phyloP scores from a whole-genome alignment of 2,113 vertebrate species.

The Cephalophus harveyi region DNA sequence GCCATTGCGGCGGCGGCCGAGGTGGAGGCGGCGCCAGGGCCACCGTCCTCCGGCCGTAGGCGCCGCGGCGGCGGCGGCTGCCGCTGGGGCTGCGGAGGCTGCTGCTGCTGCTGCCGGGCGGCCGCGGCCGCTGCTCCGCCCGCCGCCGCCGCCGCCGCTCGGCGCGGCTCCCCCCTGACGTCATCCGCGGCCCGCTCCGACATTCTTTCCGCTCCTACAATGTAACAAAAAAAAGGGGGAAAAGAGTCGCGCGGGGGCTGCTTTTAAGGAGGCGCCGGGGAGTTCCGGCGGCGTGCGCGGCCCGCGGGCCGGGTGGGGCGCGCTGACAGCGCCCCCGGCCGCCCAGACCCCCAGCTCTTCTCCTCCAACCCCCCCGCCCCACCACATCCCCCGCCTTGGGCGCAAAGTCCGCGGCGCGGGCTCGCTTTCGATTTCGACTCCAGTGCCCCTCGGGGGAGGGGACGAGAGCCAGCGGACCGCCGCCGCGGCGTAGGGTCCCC shows the following conservation, averaged over 20 bases:
- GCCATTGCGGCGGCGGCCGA: constrained; percentile 90
- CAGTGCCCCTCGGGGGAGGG: neutral
- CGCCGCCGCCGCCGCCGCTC: constrained; percentile 88
- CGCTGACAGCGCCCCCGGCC: constrained; percentile 46
- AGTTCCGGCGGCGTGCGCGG: constrained; percentile 67
- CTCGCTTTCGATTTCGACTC: constrained; percentile 69
- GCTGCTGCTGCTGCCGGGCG: constrained; percentile 82
- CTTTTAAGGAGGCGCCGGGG: constrained; percentile 76
- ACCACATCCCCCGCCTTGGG: neutral
- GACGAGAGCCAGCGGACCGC: constrained; percentile 24
- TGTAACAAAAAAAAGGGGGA: constrained; percentile 89
- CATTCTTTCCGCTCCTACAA: constrained; percentile 99
- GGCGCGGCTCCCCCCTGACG: constrained; percentile 97
- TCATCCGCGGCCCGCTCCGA: constrained; percentile 98
- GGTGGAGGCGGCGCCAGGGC: constrained; percentile 69
- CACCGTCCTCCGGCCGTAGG: constrained; percentile 70
- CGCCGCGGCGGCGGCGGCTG: constrained; percentile 72
- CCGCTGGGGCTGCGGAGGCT: constrained; percentile 85
- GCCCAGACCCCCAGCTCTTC: neutral
- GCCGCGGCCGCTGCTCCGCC: constrained; percentile 84
- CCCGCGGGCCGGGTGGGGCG: constrained; percentile 53
- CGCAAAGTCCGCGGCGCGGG: constrained; percentile 55
- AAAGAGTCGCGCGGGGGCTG: constrained; percentile 72
- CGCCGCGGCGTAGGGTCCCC: constrained; percentile 31
- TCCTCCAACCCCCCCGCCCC: neutral